A percentile compares a stretch with the other conserved stretches of the same genome.
phyloP scores from a whole-genome alignment of 2,113 vertebrate species.

The Heterotilapia buettikoferi region DNA sequence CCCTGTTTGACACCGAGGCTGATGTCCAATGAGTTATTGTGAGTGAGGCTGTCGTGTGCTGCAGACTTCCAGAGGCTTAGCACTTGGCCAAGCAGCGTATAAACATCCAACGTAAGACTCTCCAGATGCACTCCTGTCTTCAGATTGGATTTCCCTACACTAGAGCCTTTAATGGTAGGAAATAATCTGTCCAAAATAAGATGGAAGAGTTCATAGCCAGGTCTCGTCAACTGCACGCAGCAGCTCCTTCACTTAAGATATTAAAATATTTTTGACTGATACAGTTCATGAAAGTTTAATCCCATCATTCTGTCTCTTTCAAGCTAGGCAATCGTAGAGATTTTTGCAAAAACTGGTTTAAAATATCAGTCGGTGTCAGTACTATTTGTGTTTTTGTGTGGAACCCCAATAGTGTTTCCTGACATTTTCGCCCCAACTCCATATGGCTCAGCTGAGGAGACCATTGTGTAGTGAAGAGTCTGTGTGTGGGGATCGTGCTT shows the following conservation, averaged over 20 bases:
- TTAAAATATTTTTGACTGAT: background rate
- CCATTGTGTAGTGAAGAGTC: slow-evolving; percentile 34
- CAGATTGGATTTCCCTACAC: slow-evolving; percentile 44
- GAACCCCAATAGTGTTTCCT: background rate
- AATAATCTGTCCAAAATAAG: slow-evolving; percentile 19
- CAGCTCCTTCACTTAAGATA: background rate
- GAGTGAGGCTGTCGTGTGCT: slow-evolving; percentile 45
- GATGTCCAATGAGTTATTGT: slow-evolving; percentile 44
- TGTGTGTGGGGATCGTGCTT: slow-evolving; percentile 11
- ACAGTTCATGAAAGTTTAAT: background rate
- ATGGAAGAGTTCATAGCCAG: slow-evolving; percentile 11
- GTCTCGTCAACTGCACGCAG: background rate
- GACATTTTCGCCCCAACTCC: slow-evolving; percentile 2
- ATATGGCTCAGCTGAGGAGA: slow-evolving; percentile 48
- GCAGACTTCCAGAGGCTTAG: slow-evolving; percentile 65
- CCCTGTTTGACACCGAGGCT: slow-evolving; percentile 36
- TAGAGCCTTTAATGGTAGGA: slow-evolving; percentile 59
- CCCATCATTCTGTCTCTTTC: background rate
- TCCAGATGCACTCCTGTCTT: slow-evolving; percentile 65
- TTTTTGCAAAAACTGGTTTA: background rate
- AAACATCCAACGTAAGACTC: slow-evolving; percentile 69
- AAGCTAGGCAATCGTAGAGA: background rate
- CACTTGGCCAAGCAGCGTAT: slow-evolving; percentile 50
- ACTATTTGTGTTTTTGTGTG: background rate
- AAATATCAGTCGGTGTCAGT: background rate